Conservation (phyloP, 2,113 vertebrate genomes). For the Atractosteus spatula region DNA sequence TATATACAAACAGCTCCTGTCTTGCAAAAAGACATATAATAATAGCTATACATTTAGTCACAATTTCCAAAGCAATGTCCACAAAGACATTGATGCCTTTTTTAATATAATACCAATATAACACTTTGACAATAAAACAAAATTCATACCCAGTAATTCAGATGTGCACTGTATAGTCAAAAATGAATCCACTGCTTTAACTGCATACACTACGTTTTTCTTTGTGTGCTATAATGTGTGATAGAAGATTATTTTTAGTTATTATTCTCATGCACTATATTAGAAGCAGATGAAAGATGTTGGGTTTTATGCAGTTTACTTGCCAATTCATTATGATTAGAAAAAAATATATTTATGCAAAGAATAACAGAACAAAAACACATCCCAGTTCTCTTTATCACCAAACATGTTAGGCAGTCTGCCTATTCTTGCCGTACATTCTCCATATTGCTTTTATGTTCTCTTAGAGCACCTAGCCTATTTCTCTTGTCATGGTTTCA, state of each 20-base stretch:
- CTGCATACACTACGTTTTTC: constrained; percentile 53
- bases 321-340: constrained; percentile 35
- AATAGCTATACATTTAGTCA: constrained; percentile 75
- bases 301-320: constrained; percentile 32
- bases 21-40: constrained; percentile 72
- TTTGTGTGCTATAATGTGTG: constrained; percentile 62
- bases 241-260: constrained; percentile 30
- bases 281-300: constrained; percentile 35
- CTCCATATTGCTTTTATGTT: constrained; percentile 7
- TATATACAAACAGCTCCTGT: constrained; percentile 71
- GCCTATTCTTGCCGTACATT: not conserved
- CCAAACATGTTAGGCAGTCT: not conserved
- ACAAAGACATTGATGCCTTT: constrained; percentile 75
- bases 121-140: constrained; percentile 77
- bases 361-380: constrained; percentile 6
- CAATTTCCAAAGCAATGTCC: constrained; percentile 75
- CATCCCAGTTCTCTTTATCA: not conserved
- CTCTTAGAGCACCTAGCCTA: constrained; percentile 5
- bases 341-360: constrained; percentile 26
- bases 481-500: constrained; percentile 7
- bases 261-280: constrained; percentile 68
- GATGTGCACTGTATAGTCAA: constrained; percentile 68
- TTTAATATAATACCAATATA: constrained; percentile 75
- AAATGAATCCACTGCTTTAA: constrained; percentile 57
- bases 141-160: constrained; percentile 70